phyloP scores from a whole-genome alignment of 2,797 vertebrate genomes.

The Cygnus olor region DNA sequence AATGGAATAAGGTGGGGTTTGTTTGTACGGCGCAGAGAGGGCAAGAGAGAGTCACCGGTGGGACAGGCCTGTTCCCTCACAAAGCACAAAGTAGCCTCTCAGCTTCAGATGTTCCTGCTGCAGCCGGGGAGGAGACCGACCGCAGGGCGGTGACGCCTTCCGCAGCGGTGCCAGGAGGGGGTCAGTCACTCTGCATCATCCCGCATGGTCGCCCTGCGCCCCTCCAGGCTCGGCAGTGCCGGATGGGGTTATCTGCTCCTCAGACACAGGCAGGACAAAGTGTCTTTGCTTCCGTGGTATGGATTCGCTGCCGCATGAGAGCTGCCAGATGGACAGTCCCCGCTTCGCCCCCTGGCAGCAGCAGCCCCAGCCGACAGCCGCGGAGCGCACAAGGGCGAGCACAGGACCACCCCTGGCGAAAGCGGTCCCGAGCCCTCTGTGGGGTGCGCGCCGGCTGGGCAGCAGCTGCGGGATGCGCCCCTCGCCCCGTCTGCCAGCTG shows the following conservation, averaged over 20 bases:
- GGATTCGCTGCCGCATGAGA: fast-evolving
- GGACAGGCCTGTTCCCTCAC: background rate
- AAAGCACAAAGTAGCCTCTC: background rate
- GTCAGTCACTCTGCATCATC: background rate
- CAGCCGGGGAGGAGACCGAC: background rate
- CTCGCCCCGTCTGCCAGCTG: background rate
- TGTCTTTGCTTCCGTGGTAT: fast-evolving
- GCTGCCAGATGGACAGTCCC: background rate
- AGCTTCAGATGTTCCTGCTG: background rate
- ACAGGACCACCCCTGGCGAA: no score
- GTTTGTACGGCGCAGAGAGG: background rate
- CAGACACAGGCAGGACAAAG: background rate
- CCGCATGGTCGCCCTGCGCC: fast-evolving
- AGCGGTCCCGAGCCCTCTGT: background rate
- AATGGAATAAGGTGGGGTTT: background rate
- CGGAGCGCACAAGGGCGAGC: background rate
- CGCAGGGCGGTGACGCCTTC: background rate
- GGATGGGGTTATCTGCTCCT: background rate
- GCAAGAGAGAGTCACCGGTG: background rate
- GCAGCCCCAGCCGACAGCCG: background rate
- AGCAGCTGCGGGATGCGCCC: background rate
- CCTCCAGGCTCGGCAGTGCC: fast-evolving
- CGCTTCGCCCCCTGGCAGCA: no score
- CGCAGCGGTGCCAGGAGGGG: background rate
- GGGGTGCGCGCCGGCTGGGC: no score